Conservation (phyloP, 2,888 invertebrate genomes). For the Agonopterix alstromeriana region DNA sequence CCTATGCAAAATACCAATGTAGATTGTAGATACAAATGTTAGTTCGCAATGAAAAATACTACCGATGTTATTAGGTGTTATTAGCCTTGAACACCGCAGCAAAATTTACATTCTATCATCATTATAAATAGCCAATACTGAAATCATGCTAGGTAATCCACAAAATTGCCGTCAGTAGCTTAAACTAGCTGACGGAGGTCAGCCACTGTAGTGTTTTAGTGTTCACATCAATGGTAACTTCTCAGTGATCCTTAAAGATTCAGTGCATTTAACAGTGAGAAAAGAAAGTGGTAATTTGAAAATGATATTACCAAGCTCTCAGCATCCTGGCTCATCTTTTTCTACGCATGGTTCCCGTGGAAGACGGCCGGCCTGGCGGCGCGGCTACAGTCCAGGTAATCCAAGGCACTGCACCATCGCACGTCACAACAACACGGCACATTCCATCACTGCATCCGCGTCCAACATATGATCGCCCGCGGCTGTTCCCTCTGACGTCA, state of each 20-base stretch:
- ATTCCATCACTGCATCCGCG: constrained; percentile 76
- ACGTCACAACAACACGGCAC: constrained; percentile 68
- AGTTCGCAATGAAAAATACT: background rate
- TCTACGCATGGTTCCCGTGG: constrained; percentile 78
- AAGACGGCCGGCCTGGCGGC: constrained; percentile 58
- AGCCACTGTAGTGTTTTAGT: too few relatives aligned
- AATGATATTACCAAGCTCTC: constrained; percentile 82
- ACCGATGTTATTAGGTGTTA: constrained; percentile 10
- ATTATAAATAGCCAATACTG: constrained; percentile 54
- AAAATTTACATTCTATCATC: constrained; percentile 49
- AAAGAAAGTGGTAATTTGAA: constrained; percentile 23
- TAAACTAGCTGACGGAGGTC: too few relatives aligned
- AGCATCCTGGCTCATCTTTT: constrained; percentile 84
- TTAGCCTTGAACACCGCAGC: constrained; percentile 38
- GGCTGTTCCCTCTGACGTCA: constrained; percentile 71
- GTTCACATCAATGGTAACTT: too few relatives aligned
- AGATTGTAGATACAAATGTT: too few relatives aligned
- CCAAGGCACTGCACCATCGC: constrained; percentile 49
- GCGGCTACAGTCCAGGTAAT: constrained; percentile 48
- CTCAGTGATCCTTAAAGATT: too few relatives aligned
- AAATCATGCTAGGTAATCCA: constrained; percentile 16
- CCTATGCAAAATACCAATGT: too few relatives aligned
- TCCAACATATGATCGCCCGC: constrained; percentile 67
- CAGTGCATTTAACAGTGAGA: background rate
- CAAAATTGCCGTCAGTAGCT: background rate